These are phyloP conservation scores for Muricea muricata DNA, from an alignment of 92 coral and sea anemone species.

Conservation along the genomic window DNA sequence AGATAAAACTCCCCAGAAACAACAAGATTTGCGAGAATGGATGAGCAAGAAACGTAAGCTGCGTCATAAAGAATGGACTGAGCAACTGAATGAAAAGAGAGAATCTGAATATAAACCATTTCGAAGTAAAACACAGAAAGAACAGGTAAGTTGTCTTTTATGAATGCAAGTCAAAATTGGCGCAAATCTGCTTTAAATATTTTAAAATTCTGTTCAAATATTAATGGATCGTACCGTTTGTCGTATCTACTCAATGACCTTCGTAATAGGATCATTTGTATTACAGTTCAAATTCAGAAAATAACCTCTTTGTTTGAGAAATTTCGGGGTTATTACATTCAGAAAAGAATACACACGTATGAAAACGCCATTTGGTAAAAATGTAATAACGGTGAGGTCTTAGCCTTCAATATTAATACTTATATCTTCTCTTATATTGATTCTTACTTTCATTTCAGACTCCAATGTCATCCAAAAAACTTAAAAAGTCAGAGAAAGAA, in stretches of 20 bases:
- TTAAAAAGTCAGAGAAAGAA: slow-evolving; percentile 31
- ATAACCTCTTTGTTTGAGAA: too few species aligned
- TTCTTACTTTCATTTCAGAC: background rate
- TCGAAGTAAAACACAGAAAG: slow-evolving; percentile 11
- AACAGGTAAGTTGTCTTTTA: background rate
- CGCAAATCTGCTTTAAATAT: too few species aligned
- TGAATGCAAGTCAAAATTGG: too few species aligned
- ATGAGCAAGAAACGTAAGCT: slow-evolving; percentile 34
- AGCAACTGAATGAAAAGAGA: slow-evolving; percentile 16
- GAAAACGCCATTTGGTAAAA: too few species aligned
- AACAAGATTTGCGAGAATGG: slow-evolving; percentile 37
- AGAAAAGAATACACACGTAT: too few species aligned
- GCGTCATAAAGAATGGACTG: slow-evolving; percentile 38
- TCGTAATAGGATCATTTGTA: too few species aligned
- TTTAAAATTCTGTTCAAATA: background rate
- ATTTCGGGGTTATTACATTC: too few species aligned
- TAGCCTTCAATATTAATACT: too few species aligned
- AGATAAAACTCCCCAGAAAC: slow-evolving; percentile 41
- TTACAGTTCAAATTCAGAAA: too few species aligned
- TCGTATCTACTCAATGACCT: too few species aligned
- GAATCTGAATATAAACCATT: slow-evolving; percentile 30
- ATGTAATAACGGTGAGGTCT: too few species aligned
- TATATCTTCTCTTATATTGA: background rate
- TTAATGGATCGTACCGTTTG: too few species aligned
- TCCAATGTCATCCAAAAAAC: slow-evolving; percentile 23